A percentile compares a stretch with the other conserved stretches of the same genome.
These are phyloP conservation scores for Prunella himalayana DNA, from an alignment of 2,113 vertebrate species.

Conservation along the genomic window DNA sequence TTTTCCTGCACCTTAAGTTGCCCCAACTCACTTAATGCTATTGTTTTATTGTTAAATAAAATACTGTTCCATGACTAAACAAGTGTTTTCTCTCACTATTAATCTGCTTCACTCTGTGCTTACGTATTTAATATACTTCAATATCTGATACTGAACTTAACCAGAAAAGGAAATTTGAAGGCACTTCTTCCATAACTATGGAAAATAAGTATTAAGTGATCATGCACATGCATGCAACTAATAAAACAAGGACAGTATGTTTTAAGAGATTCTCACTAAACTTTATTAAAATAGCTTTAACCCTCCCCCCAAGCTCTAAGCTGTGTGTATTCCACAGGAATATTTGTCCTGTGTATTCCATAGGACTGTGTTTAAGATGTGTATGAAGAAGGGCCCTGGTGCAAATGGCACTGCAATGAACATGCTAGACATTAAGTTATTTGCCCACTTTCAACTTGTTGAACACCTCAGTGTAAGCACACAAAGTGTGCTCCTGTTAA, in stretches of 20 bases:
- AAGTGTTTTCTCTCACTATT: not conserved
- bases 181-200: not conserved
- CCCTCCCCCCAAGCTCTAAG: not conserved
- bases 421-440: not conserved
- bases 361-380: not conserved
- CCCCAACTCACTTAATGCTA: not conserved
- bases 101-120: not conserved
- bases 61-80: not conserved
- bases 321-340: not conserved
- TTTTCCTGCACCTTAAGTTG: too few relatives aligned
- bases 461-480: not conserved
- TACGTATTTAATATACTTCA: not conserved
- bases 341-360: not conserved
- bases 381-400: not conserved
- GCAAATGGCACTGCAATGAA: not conserved
- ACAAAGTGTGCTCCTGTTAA: not conserved
- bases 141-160: not conserved
- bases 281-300: not conserved
- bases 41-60: not conserved
- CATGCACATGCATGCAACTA: not conserved
- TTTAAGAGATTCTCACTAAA: not conserved
- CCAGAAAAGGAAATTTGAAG: not conserved
- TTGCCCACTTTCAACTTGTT: not conserved
- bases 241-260: not conserved
- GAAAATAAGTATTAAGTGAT: not conserved